These are phyloP conservation scores for Halichondria panicea DNA, from an alignment of 37 sponge, comb jelly and placozoan genomes.

Conservation along the genomic window DNA sequence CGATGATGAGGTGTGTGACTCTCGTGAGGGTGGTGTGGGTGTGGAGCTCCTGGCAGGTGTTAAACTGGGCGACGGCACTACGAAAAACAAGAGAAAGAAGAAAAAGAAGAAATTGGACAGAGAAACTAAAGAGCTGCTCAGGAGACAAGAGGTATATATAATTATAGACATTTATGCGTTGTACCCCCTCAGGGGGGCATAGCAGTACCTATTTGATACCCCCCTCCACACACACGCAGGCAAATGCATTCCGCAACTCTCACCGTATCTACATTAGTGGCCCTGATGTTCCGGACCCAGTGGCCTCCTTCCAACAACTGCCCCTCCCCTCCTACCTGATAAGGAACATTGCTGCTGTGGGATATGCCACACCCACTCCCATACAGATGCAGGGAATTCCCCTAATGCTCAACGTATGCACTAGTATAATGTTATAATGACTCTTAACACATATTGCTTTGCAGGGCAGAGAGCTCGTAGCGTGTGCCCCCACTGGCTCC, in stretches of 20 bases:
- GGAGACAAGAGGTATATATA: constrained; percentile 54
- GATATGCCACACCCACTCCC: constrained; percentile 82
- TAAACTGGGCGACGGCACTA: constrained; percentile 9
- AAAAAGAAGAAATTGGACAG: constrained; percentile 26
- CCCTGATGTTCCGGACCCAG: constrained; percentile 84
- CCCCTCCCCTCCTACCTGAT: constrained; percentile 58
- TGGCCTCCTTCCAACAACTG: constrained; percentile 61
- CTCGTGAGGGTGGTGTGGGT: neutral
- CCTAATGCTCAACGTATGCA: constrained; percentile 77
- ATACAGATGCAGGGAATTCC: constrained; percentile 96
- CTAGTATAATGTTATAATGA: neutral
- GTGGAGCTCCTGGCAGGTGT: constrained; percentile 35
- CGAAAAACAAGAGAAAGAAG: constrained; percentile 22
- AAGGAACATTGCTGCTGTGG: constrained; percentile 49
- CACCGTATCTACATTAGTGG: constrained; percentile 83
- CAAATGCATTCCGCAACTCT: constrained; percentile 83
- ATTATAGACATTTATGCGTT: neutral
- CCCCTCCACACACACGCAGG: constrained; percentile 17
- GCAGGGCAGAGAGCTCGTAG: constrained; percentile 85
- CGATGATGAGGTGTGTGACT: neutral
- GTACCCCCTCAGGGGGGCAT: neutral
- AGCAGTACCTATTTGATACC: no score
- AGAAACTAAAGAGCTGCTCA: constrained; percentile 27
- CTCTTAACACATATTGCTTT: neutral
- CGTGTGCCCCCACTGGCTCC: constrained; percentile 95